Conservation (phyloP, 1,140 invertebrate genomes). For the Drosophila suzukii region DNA sequence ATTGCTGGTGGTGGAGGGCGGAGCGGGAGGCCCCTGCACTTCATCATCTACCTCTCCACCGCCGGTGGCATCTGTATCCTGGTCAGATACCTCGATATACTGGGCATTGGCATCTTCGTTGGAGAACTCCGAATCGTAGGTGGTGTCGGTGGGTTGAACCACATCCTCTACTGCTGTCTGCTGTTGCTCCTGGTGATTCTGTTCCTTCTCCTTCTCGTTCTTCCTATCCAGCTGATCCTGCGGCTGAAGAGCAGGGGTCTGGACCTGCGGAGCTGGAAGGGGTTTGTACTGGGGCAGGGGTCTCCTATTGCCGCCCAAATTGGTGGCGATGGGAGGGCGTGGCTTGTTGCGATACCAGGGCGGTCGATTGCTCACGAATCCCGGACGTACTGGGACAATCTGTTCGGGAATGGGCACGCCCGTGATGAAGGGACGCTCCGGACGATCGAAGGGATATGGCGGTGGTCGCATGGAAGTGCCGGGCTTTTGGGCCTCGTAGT, state of each 20-base stretch:
- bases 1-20: constrained; percentile 20
- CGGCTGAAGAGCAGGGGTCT: constrained; percentile 12
- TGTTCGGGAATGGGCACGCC: constrained; percentile 91
- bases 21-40: constrained; percentile 36
- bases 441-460: constrained; percentile 89
- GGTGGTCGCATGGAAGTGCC: constrained; percentile 79
- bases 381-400: constrained; percentile 87
- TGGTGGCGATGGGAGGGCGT: constrained; percentile 81
- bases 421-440: constrained; percentile 87
- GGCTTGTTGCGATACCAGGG: constrained; percentile 87
- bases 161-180: constrained; percentile 29
- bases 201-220: constrained; percentile 27
- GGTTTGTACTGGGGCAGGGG: constrained; percentile 86
- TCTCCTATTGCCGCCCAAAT: constrained; percentile 77
- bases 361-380: constrained; percentile 86
- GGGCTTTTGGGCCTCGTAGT: constrained; percentile 87
- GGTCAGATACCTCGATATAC: constrained; percentile 80
- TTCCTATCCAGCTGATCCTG: constrained; percentile 45
- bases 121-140: constrained; percentile 80
- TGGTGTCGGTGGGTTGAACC: constrained; percentile 72
- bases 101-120: constrained; percentile 76
- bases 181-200: constrained; percentile 22
- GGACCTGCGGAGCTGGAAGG: constrained; percentile 75
- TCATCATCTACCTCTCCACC: constrained; percentile 64
- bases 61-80: constrained; percentile 58